Base-by-base conservation (phyloP, 2,888 invertebrate species). In the Clunio marinus region DNA sequence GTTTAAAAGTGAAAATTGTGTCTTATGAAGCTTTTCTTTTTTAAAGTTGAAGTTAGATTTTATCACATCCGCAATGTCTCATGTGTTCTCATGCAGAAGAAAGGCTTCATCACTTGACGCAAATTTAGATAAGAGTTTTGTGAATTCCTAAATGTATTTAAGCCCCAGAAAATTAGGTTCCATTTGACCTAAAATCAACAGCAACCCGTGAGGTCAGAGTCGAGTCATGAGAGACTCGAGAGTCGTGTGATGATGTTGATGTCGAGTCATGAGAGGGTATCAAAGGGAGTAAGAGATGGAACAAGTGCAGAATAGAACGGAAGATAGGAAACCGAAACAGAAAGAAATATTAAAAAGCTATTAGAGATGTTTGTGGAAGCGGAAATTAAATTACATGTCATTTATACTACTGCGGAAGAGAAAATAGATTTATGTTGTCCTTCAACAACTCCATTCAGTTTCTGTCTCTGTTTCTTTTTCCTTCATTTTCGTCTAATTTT, bases 371-470 rank as follows among this genome's bases (percentile, higher is more conserved):
- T 15, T 63, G 37, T 25, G 35, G 41, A 46, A 24, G 35, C 32
- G 63, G 62, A 62, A 62, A 63, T 45, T 41, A 45, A 63, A 63
- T 63, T 63, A 63, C 63, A 63, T 63, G 37, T 63, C 62, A 41
- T 62, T 62, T 41, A 45, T 41, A 41, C 10, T 15, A 55, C 15
- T 41, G 35, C 37, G 28, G 25, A 32, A 63, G 27, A 41, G 46
- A 45, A 63, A 63, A 25, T 60, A 60, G 45, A 63, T 63, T 63
- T 63, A 63, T 46, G 22, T 41, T 51, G 51, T 51, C 51, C 51
- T 51, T 51, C 51, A 51, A 22, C 51, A 51, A 17, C 51, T 22
- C 51, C 51, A 22, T 22, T 22, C 51, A 51, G 15, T 10, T 5
- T n/a, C n/a, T n/a, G n/a, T n/a, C n/a, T n/a, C n/a, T 22, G 22